Percentiles rank a stretch among this genome's conserved stretches.
These are phyloP conservation scores for Thysanoteuthis rhombus DNA, from an alignment of 2,888 invertebrate species.

Conservation along the genomic window DNA sequence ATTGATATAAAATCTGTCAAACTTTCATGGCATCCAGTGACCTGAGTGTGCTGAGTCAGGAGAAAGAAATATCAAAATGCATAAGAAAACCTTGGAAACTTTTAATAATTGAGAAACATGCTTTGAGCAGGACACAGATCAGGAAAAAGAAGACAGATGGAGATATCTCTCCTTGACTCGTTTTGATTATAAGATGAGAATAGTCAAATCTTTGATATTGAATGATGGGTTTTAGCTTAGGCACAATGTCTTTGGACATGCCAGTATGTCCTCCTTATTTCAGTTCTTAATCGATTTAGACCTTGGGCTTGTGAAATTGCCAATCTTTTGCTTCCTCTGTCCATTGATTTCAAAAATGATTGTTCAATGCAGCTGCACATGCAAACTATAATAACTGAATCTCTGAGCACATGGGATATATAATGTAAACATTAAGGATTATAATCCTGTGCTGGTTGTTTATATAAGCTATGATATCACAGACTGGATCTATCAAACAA, in stretches of 20 bases:
- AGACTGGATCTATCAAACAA: too few relatives aligned
- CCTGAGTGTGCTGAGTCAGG: not conserved
- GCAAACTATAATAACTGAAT: too few relatives aligned
- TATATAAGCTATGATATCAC: too few relatives aligned
- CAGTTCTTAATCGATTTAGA: not conserved
- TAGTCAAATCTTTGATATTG: not conserved
- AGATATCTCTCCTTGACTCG: not conserved
- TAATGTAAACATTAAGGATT: too few relatives aligned
- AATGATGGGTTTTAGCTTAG: not conserved
- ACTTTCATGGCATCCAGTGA: not conserved
- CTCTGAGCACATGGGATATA: too few relatives aligned
- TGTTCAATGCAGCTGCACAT: too few relatives aligned
- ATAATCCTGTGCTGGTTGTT: too few relatives aligned
- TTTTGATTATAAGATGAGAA: not conserved
- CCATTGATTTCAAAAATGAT: too few relatives aligned
- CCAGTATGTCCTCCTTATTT: not conserved
- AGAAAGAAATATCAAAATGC: not conserved
- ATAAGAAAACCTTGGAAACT: not conserved
- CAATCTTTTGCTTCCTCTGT: too few relatives aligned
- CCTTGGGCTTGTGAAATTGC: too few relatives aligned
- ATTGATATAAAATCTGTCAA: not conserved
- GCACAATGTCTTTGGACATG: not conserved
- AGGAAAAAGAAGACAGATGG: not conserved
- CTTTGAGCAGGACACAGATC: not conserved
- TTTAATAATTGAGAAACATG: not conserved